A percentile compares a stretch with the other conserved stretches of the same genome.
Conservation (phyloP, 2,888 invertebrate species). For the Ectemnius cavifrons region DNA sequence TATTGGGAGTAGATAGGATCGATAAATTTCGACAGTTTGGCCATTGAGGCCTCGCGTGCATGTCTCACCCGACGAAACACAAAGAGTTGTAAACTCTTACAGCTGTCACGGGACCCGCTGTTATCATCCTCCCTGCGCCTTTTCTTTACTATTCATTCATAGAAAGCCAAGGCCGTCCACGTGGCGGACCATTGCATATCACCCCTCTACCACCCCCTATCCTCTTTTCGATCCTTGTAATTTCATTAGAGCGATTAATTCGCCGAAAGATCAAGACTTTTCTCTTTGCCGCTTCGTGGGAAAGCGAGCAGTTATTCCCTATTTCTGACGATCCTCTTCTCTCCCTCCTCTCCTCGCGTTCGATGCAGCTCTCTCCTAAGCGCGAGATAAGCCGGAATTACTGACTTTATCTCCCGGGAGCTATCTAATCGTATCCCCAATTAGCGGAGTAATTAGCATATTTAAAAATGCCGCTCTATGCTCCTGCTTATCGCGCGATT, state of each 20-base stretch:
- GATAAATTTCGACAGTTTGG: conserved; percentile 72
- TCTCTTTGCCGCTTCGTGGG: not conserved
- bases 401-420: too few species aligned
- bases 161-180: conserved; percentile 34
- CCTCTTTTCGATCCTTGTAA: too few species aligned
- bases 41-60: conserved; percentile 59
- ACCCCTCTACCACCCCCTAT: not conserved
- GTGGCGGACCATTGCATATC: conserved; percentile 7
- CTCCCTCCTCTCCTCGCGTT: too few species aligned
- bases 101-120: conserved; percentile 58
- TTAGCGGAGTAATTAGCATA: conserved; percentile 53
- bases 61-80: conserved; percentile 38
- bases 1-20: conserved; percentile 62
- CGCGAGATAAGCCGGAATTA: conserved; percentile 3
- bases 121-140: conserved; percentile 45
- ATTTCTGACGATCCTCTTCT: too few species aligned
- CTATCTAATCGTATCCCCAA: conserved; percentile 43
- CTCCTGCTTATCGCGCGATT: conserved; percentile 14
- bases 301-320: not conserved
- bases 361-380: not conserved
- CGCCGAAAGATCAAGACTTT: not conserved
- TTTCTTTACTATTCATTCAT: conserved; percentile 50
- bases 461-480: conserved; percentile 39
- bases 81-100: conserved; percentile 65
- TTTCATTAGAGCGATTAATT: not conserved